These are phyloP conservation scores for Plagiodera versicolora DNA, from an alignment of 2,888 invertebrate genomes.

Conservation along the genomic window DNA sequence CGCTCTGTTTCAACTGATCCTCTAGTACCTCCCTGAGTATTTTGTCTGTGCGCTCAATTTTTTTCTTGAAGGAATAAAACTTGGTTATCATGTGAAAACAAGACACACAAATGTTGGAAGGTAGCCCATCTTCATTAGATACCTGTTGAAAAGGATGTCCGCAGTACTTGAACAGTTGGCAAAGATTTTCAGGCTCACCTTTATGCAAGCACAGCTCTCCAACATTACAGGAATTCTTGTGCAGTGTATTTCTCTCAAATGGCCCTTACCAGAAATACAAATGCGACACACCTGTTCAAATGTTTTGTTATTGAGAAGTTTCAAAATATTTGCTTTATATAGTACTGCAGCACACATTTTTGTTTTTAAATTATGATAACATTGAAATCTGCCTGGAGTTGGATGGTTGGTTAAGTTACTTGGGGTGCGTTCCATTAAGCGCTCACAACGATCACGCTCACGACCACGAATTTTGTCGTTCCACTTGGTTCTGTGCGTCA, in stretches of 20 bases:
- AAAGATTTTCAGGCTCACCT: slow-evolving; percentile 37
- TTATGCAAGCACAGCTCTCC: slow-evolving; percentile 44
- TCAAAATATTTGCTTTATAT: background rate
- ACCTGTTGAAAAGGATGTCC: slow-evolving; percentile 40
- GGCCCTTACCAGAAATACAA: slow-evolving; percentile 45
- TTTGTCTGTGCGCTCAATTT: slow-evolving; percentile 50
- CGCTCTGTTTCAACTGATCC: slow-evolving; percentile 35
- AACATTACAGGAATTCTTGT: slow-evolving; percentile 50
- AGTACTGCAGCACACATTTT: background rate
- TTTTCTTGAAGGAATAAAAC: slow-evolving; percentile 52
- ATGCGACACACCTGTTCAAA: slow-evolving; percentile 47
- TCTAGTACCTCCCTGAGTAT: slow-evolving; percentile 44
- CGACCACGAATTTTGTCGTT: no score
- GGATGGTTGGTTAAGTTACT: no score
- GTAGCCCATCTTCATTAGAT: slow-evolving; percentile 50
- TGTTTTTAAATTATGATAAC: no score
- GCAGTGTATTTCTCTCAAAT: slow-evolving; percentile 44
- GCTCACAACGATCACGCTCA: no score
- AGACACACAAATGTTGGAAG: slow-evolving; percentile 51
- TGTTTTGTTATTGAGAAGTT: slow-evolving; percentile 13
- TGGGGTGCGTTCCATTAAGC: no score
- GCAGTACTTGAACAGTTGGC: background rate
- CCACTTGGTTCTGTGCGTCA: no score
- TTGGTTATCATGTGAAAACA: slow-evolving; percentile 53
- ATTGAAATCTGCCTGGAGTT: no score